phyloP scores from a whole-genome alignment of 2,888 invertebrate genomes.

The Limnephilus rhombicus region DNA sequence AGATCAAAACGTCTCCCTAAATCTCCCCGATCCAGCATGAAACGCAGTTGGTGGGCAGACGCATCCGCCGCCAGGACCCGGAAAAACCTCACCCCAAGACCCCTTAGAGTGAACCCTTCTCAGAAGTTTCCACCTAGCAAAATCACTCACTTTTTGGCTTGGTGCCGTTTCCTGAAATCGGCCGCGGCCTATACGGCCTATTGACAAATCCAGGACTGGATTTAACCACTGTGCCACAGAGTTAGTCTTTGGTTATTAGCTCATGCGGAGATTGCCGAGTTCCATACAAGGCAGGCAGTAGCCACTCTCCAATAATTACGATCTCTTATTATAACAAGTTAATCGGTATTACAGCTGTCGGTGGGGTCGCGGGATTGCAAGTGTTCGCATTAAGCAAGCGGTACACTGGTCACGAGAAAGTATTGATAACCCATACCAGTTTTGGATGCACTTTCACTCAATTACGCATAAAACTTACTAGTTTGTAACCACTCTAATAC shows the following conservation, averaged over 20 bases:
- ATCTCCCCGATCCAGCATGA: too few relatives aligned
- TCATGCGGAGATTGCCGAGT: background rate
- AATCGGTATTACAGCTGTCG: background rate
- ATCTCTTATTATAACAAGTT: background rate
- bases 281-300: background rate
- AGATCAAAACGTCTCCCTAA: too few relatives aligned
- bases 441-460: constrained; percentile 39
- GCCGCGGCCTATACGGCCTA: too few relatives aligned
- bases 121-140: too few relatives aligned
- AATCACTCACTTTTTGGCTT: too few relatives aligned
- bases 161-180: too few relatives aligned
- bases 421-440: constrained; percentile 7
- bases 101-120: too few relatives aligned
- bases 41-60: too few relatives aligned
- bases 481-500: background rate
- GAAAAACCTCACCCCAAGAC: too few relatives aligned
- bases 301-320: background rate
- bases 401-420: background rate
- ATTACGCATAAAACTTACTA: background rate
- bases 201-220: too few relatives aligned
- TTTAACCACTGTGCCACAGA: background rate
- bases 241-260: background rate
- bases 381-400: background rate
- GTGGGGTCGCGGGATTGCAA: background rate
- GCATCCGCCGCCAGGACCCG: too few relatives aligned